These are phyloP conservation scores for Naso thynnoides DNA, from an alignment of 2,797 vertebrate genomes.

Conservation along the genomic window DNA sequence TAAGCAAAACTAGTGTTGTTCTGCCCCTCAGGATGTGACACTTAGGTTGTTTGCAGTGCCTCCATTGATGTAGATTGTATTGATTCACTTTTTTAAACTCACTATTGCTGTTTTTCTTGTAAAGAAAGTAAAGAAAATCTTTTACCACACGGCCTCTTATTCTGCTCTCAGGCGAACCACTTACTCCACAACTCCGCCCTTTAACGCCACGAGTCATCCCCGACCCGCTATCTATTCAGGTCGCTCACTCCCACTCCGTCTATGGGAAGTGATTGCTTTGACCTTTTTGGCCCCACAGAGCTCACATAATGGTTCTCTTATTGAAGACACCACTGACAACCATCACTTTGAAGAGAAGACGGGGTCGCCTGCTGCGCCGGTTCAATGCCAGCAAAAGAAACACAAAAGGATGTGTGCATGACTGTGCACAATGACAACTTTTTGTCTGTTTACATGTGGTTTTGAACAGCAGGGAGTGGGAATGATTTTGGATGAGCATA, in stretches of 20 bases:
- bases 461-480: conserved; percentile 56
- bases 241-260: conserved; percentile 40
- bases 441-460: conserved; percentile 64
- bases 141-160: neutral
- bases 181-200: conserved; percentile 21
- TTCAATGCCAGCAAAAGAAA: conserved; percentile 70
- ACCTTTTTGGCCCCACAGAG: conserved; percentile 80
- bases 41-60: neutral
- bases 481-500: conserved; percentile 70
- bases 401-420: conserved; percentile 66
- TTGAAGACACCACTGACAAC: conserved; percentile 76
- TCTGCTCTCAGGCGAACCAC: conserved; percentile 15
- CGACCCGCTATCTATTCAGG: conserved; percentile 55
- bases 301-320: conserved; percentile 71
- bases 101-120: neutral
- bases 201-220: conserved; percentile 39
- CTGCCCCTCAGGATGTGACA: neutral
- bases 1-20: neutral
- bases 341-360: conserved; percentile 73
- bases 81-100: conserved; percentile 6
- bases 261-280: conserved; percentile 72
- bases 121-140: conserved; percentile 13
- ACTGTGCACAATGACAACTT: conserved; percentile 33
- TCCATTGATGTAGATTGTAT: conserved; percentile 16
- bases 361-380: conserved; percentile 68